Evolutionary conservation across 2,113 vertebrate species (phyloP).

Genomic region (Zapornia atra): DNA sequence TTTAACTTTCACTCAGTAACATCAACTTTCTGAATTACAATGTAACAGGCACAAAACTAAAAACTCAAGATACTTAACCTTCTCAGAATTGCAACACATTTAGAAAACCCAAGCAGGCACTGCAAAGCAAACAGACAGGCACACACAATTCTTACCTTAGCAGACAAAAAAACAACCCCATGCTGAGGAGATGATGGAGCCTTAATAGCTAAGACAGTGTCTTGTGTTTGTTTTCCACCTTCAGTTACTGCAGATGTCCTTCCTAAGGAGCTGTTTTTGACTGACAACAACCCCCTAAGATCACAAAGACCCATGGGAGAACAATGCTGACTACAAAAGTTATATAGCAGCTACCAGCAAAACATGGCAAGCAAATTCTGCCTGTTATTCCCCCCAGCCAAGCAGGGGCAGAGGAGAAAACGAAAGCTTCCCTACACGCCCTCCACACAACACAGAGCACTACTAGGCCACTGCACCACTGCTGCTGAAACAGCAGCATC

Average conservation of each 20-base stretch:
- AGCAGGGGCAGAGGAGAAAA: not conserved
- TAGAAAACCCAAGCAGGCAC: not conserved
- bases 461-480: not conserved
- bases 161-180: not conserved
- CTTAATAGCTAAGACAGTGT: accelerated
- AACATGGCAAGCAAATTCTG: not conserved
- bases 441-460: not conserved
- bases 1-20: conserved; percentile 5
- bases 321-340: not conserved
- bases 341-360: not conserved
- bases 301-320: not conserved
- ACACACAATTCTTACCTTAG: not conserved
- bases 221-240: not conserved
- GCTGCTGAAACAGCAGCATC: not conserved
- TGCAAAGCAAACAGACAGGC: not conserved
- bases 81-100: not conserved
- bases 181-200: not conserved
- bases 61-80: not conserved
- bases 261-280: not conserved
- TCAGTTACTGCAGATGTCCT: not conserved
- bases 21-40: not conserved
- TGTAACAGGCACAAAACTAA: too few species aligned
- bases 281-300: not conserved
- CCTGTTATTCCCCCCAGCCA: not conserved
- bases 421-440: not conserved